Evolutionary conservation across 1,140 invertebrate species (phyloP).

Genomic region (Ctenoplectra terminalis): DNA sequence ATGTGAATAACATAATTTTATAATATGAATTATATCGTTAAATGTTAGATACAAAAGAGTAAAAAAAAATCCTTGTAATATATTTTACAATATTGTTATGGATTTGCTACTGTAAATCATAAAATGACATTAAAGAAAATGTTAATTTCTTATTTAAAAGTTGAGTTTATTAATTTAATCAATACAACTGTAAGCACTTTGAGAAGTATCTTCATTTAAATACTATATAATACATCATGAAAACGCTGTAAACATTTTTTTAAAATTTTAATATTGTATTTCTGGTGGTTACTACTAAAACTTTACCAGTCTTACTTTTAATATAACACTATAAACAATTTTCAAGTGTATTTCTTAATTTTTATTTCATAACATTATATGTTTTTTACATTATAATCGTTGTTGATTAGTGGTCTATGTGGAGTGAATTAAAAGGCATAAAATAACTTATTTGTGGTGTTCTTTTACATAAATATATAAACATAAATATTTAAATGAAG

Average conservation of each 20-base stretch:
- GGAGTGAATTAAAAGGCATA: background rate
- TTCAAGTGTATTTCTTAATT: background rate
- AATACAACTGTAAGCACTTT: constrained; percentile 4
- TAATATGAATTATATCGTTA: constrained; percentile 27
- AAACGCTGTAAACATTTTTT: background rate
- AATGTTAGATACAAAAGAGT: constrained; percentile 29
- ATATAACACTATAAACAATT: background rate
- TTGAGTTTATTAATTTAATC: constrained; percentile 42
- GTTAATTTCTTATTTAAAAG: constrained; percentile 42
- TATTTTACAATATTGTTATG: constrained; percentile 39
- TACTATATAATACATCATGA: background rate
- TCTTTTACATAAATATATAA: background rate
- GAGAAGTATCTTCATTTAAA: constrained; percentile 6
- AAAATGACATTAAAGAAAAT: constrained; percentile 40
- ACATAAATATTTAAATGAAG: background rate
- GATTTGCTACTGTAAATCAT: constrained; percentile 38
- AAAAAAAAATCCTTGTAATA: constrained; percentile 44
- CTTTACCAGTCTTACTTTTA: background rate
- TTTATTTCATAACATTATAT: no score
- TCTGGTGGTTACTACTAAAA: background rate
- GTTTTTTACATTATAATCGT: background rate
- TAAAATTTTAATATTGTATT: background rate
- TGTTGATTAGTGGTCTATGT: background rate
- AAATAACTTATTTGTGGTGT: background rate
- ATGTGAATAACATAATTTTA: constrained; percentile 33